Evolutionary conservation across 2,888 invertebrate genomes (phyloP).

Genomic region (Philhelius pedissequus): DNA sequence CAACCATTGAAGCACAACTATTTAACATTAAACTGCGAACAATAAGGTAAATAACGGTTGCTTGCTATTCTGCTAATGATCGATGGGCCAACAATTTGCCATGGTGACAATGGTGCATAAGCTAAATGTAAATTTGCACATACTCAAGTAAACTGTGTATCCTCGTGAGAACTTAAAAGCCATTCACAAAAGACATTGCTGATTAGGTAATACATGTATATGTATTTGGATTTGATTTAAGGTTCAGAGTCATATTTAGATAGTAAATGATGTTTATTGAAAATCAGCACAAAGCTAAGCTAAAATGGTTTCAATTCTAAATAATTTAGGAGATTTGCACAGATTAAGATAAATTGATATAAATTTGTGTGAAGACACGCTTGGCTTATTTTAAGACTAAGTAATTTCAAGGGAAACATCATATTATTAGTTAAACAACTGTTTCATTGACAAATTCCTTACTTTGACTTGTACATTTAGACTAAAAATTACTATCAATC

Average conservation of each 20-base stretch:
- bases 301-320: neutral
- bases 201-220: neutral
- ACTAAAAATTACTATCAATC: no score
- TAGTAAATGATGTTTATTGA: constrained; percentile 10
- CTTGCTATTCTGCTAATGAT: constrained; percentile 44
- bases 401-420: no score
- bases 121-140: constrained; percentile 11
- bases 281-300: neutral
- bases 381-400: no score
- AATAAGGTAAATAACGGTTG: constrained; percentile 14
- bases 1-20: neutral
- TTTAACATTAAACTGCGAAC: constrained; percentile 5
- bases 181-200: neutral
- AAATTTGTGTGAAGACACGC: no score
- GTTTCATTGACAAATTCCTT: no score
- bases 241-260: neutral
- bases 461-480: no score
- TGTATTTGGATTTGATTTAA: constrained; percentile 10
- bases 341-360: no score
- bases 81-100: constrained; percentile 42
- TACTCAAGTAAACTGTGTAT: neutral
- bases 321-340: neutral
- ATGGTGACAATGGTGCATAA: neutral
- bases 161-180: neutral
- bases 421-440: no score